Percentiles rank a stretch among this genome's conserved stretches.
These are phyloP conservation scores for Brachystomella parvula DNA, from an alignment of 1,140 invertebrate genomes.

Conservation along the genomic window DNA sequence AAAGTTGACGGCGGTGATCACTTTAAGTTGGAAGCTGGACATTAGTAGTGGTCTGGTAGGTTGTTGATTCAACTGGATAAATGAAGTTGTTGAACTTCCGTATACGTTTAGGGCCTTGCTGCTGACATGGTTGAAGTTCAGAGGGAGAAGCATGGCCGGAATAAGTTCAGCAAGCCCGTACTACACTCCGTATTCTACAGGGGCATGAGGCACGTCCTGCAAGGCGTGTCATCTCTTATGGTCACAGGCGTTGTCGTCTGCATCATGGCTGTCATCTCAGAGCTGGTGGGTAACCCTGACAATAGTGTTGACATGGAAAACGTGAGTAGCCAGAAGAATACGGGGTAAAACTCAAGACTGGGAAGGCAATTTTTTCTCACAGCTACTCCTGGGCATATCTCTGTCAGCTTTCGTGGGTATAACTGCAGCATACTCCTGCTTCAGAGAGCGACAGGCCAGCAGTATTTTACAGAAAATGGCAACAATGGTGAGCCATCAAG, in stretches of 20 bases:
- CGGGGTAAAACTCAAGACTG: not conserved
- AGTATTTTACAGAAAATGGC: not conserved
- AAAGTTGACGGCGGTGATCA: no score
- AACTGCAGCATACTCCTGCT: not conserved
- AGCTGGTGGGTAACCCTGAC: not conserved
- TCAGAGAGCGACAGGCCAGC: not conserved
- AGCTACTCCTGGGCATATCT: not conserved
- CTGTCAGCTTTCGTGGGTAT: not conserved
- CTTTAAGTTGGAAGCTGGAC: no score
- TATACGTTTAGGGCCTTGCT: not conserved
- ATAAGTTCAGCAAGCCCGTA: not conserved
- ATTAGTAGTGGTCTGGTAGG: no score
- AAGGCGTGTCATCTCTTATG: slow-evolving; percentile 2
- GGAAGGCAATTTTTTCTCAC: not conserved
- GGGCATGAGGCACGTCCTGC: not conserved
- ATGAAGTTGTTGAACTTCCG: no score
- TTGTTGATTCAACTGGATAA: no score
- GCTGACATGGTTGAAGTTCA: not conserved
- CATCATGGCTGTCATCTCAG: not conserved
- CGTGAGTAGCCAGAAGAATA: not conserved
- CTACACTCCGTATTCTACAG: not conserved
- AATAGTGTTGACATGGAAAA: not conserved
- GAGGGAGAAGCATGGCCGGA: not conserved
- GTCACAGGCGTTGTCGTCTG: not conserved
- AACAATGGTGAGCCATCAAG: not conserved